These are phyloP conservation scores for Pararge aegeria DNA, from an alignment of 1,140 invertebrate genomes.

Conservation along the genomic window DNA sequence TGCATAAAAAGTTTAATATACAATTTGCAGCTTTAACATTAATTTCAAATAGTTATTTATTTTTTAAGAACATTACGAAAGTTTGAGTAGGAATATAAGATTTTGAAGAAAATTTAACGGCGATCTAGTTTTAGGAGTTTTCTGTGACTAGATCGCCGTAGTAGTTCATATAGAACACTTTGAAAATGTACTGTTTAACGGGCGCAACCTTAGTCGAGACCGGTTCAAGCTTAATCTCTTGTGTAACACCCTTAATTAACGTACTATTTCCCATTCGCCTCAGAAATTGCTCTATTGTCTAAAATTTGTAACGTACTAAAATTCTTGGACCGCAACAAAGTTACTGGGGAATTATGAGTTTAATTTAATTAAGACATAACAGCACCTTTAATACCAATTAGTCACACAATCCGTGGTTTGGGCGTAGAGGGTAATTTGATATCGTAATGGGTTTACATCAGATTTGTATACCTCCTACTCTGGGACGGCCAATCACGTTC, in stretches of 20 bases:
- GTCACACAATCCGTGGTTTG: slow-evolving; percentile 68
- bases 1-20: too few species aligned
- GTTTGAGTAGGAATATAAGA: too few species aligned
- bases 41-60: too few species aligned
- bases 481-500: slow-evolving; percentile 56
- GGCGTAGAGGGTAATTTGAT: slow-evolving; percentile 70
- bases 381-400: slow-evolving; percentile 71
- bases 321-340: slow-evolving; percentile 54
- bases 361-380: slow-evolving; percentile 76
- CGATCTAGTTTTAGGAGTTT: too few species aligned
- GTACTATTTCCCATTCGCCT: slow-evolving; percentile 59
- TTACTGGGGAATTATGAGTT: slow-evolving; percentile 61
- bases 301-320: slow-evolving; percentile 70
- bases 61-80: too few species aligned
- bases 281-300: slow-evolving; percentile 64
- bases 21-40: too few species aligned
- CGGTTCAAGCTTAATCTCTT: slow-evolving; percentile 33
- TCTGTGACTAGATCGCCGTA: too few species aligned
- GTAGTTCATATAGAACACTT: slow-evolving; percentile 13
- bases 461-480: slow-evolving; percentile 61
- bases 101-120: too few species aligned
- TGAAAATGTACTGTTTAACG: slow-evolving; percentile 14
- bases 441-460: slow-evolving; percentile 62
- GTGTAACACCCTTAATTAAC: slow-evolving; percentile 57
- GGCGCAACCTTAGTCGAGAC: slow-evolving; percentile 18